Percentiles rank a stretch among this genome's conserved stretches.
These are phyloP conservation scores for Agrochola lota DNA, from an alignment of 2,888 invertebrate species.

Conservation along the genomic window DNA sequence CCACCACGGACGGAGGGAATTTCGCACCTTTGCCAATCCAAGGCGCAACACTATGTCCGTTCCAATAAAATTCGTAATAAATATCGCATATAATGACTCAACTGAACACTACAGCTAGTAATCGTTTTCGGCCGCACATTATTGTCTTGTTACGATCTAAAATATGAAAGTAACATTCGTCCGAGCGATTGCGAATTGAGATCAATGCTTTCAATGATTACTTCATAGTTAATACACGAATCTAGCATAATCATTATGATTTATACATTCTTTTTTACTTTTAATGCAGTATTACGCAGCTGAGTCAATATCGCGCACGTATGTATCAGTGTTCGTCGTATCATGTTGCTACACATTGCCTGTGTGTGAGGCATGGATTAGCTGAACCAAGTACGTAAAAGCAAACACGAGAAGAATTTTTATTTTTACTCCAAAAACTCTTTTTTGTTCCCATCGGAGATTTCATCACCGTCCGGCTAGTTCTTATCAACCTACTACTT, in stretches of 20 bases:
- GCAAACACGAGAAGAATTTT: not conserved
- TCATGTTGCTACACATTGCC: conserved; percentile 7
- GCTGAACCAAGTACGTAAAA: not conserved
- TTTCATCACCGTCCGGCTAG: too few relatives aligned
- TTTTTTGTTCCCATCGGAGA: not conserved
- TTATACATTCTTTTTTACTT: conserved; percentile 14
- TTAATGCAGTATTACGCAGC: not conserved
- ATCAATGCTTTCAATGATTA: conserved; percentile 57
- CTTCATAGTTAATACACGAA: conserved; percentile 45
- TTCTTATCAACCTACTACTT: not conserved
- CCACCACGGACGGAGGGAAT: too few relatives aligned
- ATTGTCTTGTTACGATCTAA: conserved; percentile 41
- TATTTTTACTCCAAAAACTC: not conserved
- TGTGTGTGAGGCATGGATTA: not conserved
- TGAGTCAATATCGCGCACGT: not conserved
- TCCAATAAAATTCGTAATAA: not conserved
- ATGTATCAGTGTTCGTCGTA: not conserved
- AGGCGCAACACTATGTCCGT: not conserved
- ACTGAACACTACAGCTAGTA: not conserved
- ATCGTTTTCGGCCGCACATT: conserved; percentile 13
- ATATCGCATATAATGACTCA: not conserved
- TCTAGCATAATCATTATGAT: conserved; percentile 21
- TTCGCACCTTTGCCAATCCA: not conserved
- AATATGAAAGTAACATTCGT: conserved; percentile 59
- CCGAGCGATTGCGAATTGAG: conserved; percentile 40